Evolutionary conservation across 1,140 invertebrate species (phyloP).

Genomic region (Penaeus chinensis): DNA sequence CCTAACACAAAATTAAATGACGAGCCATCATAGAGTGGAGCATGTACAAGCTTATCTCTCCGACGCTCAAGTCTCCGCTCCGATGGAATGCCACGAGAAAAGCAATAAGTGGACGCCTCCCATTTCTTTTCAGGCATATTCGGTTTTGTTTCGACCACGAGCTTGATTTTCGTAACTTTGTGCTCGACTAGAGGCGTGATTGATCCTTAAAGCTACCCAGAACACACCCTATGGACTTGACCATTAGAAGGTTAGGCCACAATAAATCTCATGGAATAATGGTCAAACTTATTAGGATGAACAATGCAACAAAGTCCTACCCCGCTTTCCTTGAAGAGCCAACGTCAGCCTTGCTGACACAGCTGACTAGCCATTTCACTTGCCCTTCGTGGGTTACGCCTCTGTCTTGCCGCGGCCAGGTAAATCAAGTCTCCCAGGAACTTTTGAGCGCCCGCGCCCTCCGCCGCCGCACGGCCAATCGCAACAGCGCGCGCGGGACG

Average conservation of each 20-base stretch:
- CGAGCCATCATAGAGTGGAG: slow-evolving; percentile 47
- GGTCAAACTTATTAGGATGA: slow-evolving; percentile 61
- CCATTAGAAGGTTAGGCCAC: slow-evolving; percentile 55
- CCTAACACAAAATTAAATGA: slow-evolving; percentile 54
- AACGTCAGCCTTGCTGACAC: slow-evolving; percentile 19
- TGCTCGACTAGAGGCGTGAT: slow-evolving; percentile 13
- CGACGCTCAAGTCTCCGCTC: slow-evolving; percentile 20
- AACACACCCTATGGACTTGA: slow-evolving; percentile 25
- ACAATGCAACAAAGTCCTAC: slow-evolving; percentile 54
- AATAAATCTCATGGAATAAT: slow-evolving; percentile 62
- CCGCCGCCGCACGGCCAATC: slow-evolving; percentile 35
- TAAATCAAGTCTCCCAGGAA: slow-evolving; percentile 47
- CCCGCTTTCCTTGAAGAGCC: slow-evolving; percentile 22
- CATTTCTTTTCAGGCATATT: background rate
- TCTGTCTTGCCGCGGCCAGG: background rate
- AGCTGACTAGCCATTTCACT: background rate
- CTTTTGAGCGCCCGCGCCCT: slow-evolving; percentile 37
- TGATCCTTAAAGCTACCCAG: slow-evolving; percentile 34
- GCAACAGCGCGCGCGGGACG: slow-evolving; percentile 40
- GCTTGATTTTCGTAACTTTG: background rate
- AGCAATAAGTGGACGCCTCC: slow-evolving; percentile 14
- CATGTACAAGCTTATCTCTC: slow-evolving; percentile 32
- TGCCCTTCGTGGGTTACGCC: slow-evolving; percentile 29
- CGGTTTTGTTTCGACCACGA: background rate
- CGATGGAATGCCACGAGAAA: slow-evolving; percentile 56